Evolutionary conservation across 1,140 invertebrate species (phyloP), one percentile per base, ranked within the genome.

Genomic region (Oscheius sp.): DNA sequence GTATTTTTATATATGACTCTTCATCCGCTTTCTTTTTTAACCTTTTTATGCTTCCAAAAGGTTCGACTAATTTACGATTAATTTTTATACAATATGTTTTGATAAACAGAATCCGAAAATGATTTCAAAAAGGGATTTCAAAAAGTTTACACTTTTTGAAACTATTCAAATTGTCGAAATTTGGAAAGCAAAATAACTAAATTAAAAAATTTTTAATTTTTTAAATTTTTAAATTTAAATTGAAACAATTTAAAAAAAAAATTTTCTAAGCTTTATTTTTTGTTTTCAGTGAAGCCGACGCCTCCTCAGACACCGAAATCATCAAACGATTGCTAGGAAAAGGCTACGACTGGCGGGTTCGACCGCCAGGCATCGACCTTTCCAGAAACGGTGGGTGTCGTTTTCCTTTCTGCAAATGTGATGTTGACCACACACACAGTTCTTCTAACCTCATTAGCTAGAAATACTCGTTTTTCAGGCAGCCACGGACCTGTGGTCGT

Each of bases 401-500:
- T 4, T 55, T 13, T 55, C 49, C 23, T n/a, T n/a, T n/a, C n/a
- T n/a, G n/a, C n/a, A n/a, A n/a, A n/a, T n/a, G n/a, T n/a, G n/a
- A n/a, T n/a, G n/a, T n/a, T n/a, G n/a, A n/a, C n/a, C n/a, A n/a
- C n/a, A n/a, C n/a, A n/a, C n/a, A n/a, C n/a, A n/a, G n/a, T n/a
- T n/a, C n/a, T n/a, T n/a, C n/a, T n/a, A n/a, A n/a, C n/a, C n/a
- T n/a, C n/a, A 45, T 45, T 45, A 45, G 42, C 42, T 18, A 45
- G 42, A 36, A 63, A 15, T 0, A 10, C 26, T 63, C 10, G 28
- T 32, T 32, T 64, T 64, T 58, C 32, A 35, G 49, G 65, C 7
- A 74, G 36, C 34, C 66, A 86, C 87, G 90, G 91, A 86, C 88
- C 86, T 13, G 85, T 85, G 29, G 66, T 80, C 29, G 84, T 87